Evolutionary conservation across 1,140 invertebrate species (phyloP).

Genomic region (Glossosoma conforme): DNA sequence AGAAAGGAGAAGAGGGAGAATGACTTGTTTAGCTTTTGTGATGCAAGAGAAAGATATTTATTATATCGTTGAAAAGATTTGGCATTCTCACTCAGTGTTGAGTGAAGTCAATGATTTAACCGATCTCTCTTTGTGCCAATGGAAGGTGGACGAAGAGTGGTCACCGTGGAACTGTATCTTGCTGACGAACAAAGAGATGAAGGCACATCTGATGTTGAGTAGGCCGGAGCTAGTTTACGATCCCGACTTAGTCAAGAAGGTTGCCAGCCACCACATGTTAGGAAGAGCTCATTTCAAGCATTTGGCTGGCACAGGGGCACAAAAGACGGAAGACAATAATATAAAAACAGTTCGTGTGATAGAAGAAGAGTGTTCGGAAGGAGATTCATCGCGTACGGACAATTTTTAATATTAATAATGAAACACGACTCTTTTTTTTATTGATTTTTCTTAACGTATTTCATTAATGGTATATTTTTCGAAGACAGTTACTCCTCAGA

Average conservation of each 20-base stretch:
- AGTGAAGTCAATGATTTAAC: slow-evolving; percentile 56
- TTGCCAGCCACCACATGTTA: slow-evolving; percentile 42
- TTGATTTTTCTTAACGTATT: no score
- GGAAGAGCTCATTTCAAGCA: slow-evolving; percentile 46
- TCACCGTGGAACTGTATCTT: slow-evolving; percentile 70
- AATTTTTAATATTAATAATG: no score
- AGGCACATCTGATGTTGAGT: slow-evolving; percentile 52
- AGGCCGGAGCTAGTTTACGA: slow-evolving; percentile 51
- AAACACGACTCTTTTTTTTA: no score
- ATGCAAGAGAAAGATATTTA: slow-evolving; percentile 60
- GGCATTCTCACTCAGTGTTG: slow-evolving; percentile 61
- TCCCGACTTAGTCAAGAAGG: slow-evolving; percentile 46
- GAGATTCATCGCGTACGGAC: no score
- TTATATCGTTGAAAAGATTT: slow-evolving; percentile 60
- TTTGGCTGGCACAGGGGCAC: slow-evolving; percentile 37
- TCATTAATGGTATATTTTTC: no score
- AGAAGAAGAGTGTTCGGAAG: no score
- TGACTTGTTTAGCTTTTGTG: slow-evolving; percentile 55
- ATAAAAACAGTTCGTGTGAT: no score
- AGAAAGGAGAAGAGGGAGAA: slow-evolving; percentile 51
- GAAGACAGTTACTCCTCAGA: no score
- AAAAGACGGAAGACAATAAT: no score
- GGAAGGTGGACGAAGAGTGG: slow-evolving; percentile 56
- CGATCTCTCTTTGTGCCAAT: slow-evolving; percentile 54
- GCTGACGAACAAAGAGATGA: slow-evolving; percentile 59